Evolutionary conservation across 2,888 invertebrate species (phyloP), one percentile per base, ranked within the genome.

Genomic region (Heterodera filipjevi): DNA sequence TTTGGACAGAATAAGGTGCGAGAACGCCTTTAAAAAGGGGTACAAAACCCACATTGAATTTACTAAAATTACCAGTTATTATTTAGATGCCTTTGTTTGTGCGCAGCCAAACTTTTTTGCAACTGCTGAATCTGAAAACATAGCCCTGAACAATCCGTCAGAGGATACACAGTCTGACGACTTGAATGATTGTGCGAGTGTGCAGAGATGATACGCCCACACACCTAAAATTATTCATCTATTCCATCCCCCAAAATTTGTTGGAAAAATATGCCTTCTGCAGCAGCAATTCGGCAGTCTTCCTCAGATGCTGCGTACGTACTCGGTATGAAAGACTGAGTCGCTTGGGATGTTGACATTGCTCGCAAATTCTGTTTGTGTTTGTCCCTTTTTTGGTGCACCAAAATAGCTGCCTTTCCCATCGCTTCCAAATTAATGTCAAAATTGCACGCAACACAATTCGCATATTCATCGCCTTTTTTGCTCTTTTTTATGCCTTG

Each of bases 331-430:
- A n/a, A n/a, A 49, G 16, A 3, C 3, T 30, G 10, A n/a, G 35
- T 44, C 19, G 33, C 44, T 27, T 33, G 44, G 19, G 71, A 33
- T 12, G 33, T 8, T 8, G 33, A 33, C 27, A n/a, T 19, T 49
- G 44, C 71, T 8, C 30, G 27, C 44, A 33, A 27, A 33, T 30
- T 33, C 30, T 19, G 6, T n/a, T 39, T 71, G 44, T 71, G 71
- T 39, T 71, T 71, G 3, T 44, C 44, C 5, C 10, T 33, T 71
- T 71, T 71, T n/a, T 33, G 35, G 33, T 71, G 71, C 2, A 33
- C 16, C n/a, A n/a, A n/a, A 49, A 71, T 71, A 14, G 71, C 71
- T n/a, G 44, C 30, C n/a, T 71, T 71, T 44, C 71, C 71, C 27
- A 35, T 71, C 14, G 71, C 5, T 30, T 30, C 33, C 71, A 71